These are phyloP conservation scores for Ceryle rudis DNA, from an alignment of 2,797 vertebrate species.

Conservation along the genomic window DNA sequence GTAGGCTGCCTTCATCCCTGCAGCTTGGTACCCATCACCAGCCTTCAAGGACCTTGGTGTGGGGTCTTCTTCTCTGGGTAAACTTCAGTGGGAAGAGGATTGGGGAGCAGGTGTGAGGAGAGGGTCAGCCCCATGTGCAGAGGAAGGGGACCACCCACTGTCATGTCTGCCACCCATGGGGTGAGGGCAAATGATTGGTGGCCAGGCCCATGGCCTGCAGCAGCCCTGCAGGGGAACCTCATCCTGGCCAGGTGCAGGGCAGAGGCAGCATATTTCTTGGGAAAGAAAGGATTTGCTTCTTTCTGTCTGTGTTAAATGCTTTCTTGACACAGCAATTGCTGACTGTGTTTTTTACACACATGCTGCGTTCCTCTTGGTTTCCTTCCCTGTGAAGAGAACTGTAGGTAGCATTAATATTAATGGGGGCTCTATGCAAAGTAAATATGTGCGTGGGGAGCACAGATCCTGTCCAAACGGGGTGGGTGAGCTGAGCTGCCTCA, in stretches of 20 bases:
- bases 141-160: accelerated
- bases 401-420: not conserved
- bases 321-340: not conserved
- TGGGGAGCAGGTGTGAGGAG: not conserved
- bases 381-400: not conserved
- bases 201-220: not conserved
- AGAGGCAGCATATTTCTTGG: not conserved
- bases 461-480: not conserved
- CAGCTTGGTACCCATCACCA: accelerated
- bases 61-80: not conserved
- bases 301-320: not conserved
- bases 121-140: accelerated
- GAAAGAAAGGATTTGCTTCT: not conserved
- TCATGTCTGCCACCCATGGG: accelerated
- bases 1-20: not conserved
- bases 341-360: not conserved
- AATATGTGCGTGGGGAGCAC: not conserved
- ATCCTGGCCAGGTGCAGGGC: not conserved
- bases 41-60: accelerated
- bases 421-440: not conserved
- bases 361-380: not conserved
- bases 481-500: not conserved
- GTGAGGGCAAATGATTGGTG: not conserved
- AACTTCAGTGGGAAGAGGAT: not conserved
- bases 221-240: accelerated